phyloP scores from a whole-genome alignment of 1,140 invertebrate species.

The Aphis gossypii region DNA sequence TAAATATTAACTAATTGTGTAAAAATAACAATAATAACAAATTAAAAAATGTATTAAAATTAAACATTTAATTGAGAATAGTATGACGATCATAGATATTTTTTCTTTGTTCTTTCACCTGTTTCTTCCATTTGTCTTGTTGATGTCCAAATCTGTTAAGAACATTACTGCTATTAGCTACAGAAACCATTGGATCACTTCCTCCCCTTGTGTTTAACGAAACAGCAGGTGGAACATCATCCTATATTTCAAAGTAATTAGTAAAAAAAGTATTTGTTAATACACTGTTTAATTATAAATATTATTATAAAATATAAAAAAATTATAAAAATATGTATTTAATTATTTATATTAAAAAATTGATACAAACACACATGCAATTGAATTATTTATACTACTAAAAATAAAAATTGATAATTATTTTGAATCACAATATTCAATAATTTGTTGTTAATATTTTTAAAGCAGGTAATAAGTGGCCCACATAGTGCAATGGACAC shows the following conservation, averaged over 20 bases:
- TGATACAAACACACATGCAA: slow-evolving; percentile 27
- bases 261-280: neutral
- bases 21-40: neutral
- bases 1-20: neutral
- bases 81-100: slow-evolving; percentile 98
- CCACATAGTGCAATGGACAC: neutral
- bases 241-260: slow-evolving; percentile 52
- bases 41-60: too few species aligned
- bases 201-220: slow-evolving; percentile 60
- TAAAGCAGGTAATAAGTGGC: neutral
- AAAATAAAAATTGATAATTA: neutral
- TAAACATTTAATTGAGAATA: slow-evolving; percentile 85
- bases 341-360: slow-evolving; percentile 21
- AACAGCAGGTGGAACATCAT: slow-evolving; percentile 35
- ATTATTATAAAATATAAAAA: neutral
- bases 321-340: neutral
- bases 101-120: slow-evolving; percentile 93
- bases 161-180: slow-evolving; percentile 73
- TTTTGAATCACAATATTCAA: neutral
- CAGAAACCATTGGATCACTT: slow-evolving; percentile 65
- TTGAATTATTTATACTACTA: neutral
- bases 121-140: slow-evolving; percentile 96
- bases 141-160: slow-evolving; percentile 94
- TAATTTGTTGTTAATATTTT: neutral
- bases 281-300: neutral